Evolutionary conservation across 37 sponge, comb jelly and placozoan genomes (phyloP), one percentile per base, ranked within the genome.

Genomic region (Chondrosia reniformis): DNA sequence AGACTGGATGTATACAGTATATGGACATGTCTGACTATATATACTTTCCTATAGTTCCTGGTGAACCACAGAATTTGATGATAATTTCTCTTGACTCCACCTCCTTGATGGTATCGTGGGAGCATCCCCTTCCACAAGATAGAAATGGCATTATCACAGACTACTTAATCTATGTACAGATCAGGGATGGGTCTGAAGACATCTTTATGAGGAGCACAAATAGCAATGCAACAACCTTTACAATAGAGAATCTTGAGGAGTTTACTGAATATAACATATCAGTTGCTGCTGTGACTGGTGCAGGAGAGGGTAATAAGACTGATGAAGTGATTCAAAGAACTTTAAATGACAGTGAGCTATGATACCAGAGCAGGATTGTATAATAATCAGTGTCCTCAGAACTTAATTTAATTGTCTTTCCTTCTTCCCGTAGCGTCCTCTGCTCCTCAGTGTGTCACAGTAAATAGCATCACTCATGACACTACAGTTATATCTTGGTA

Each of bases 351-450:
- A 72, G 84, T 84, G 40, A 84, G 84, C 57, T 34, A 40, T 33
- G n/a, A n/a, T n/a, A n/a, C n/a, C n/a, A n/a, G n/a, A n/a, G n/a
- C n/a, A n/a, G n/a, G n/a, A n/a, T n/a, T n/a, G n/a, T n/a, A n/a
- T n/a, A n/a, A n/a, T n/a, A n/a, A n/a, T n/a, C n/a, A n/a, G n/a
- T n/a, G n/a, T n/a, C n/a, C n/a, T n/a, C n/a, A n/a, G n/a, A n/a
- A 13, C 61, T 30, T 59, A 5, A n/a, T n/a, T n/a, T n/a, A n/a
- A n/a, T n/a, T n/a, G n/a, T n/a, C n/a, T n/a, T n/a, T n/a, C n/a
- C n/a, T n/a, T n/a, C n/a, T n/a, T n/a, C n/a, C n/a, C n/a, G n/a
- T 52, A 84, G 85, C 81, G 6, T 57, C 81, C 64, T 55, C 77
- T 30, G 28, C 71, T 24, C 89, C 89, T 30, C 62, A 33, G 1